Conservation (phyloP, 2,797 vertebrate species). For the Aphelocoma californica region DNA sequence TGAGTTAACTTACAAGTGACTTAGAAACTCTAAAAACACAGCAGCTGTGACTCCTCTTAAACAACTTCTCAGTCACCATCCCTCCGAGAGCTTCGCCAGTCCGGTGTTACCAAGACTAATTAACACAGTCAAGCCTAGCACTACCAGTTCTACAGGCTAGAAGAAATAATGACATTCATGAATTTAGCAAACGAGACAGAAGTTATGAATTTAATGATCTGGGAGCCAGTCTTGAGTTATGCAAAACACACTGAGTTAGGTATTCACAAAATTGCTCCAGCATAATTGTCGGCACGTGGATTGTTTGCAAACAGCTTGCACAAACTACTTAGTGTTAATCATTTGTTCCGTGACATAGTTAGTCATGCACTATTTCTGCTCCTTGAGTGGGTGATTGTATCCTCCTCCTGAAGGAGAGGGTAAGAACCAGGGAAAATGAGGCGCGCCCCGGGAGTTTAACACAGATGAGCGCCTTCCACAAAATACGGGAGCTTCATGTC, state of each 20-base stretch:
- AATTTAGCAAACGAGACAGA: not conserved
- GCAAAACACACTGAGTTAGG: slow-evolving; percentile 44
- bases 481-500: not conserved
- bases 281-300: slow-evolving; percentile 21
- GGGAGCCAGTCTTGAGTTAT: slow-evolving; percentile 15
- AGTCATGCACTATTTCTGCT: slow-evolving; percentile 60
- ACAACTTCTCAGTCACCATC: not conserved
- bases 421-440: slow-evolving; percentile 18
- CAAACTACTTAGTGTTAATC: slow-evolving; percentile 61
- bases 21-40: not conserved
- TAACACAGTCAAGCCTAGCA: not conserved
- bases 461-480: not conserved
- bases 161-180: not conserved
- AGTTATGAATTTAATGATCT: not conserved
- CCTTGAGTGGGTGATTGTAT: slow-evolving; percentile 56
- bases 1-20: not conserved
- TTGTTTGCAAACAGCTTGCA: slow-evolving; percentile 64
- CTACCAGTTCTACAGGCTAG: not conserved
- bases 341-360: slow-evolving; percentile 53
- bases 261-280: slow-evolving; percentile 44
- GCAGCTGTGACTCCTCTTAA: not conserved
- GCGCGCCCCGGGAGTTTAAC: not conserved
- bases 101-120: accelerated
- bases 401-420: slow-evolving; percentile 35
- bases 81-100: accelerated